Evolutionary conservation across 64 coral and sea anemone species (phyloP).

Genomic region (Pachyseris speciosa): DNA sequence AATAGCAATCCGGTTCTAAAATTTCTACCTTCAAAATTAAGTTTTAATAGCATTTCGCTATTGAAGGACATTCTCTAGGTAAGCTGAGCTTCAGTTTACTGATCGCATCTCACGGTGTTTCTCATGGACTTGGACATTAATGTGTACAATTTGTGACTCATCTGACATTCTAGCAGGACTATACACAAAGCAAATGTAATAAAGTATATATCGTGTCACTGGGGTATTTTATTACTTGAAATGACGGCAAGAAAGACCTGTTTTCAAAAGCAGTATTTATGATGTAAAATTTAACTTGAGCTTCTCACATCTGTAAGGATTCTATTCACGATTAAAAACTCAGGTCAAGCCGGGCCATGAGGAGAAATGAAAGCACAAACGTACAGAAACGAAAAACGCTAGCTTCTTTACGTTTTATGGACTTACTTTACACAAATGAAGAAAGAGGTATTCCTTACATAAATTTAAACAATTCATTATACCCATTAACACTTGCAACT

Average conservation of each 20-base stretch:
- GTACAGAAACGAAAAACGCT: too few relatives aligned
- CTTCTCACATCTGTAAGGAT: neutral
- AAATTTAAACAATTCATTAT: neutral
- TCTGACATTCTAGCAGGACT: neutral
- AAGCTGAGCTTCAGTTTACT: too few relatives aligned
- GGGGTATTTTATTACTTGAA: neutral
- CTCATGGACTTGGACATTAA: neutral
- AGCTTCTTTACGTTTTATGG: neutral
- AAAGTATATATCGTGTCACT: constrained; percentile 1
- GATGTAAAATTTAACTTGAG: neutral
- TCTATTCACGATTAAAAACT: neutral
- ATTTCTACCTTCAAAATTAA: too few relatives aligned
- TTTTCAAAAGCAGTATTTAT: too few relatives aligned
- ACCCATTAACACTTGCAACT: too few relatives aligned
- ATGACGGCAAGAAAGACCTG: neutral
- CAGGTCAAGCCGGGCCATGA: too few relatives aligned
- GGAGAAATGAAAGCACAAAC: neutral
- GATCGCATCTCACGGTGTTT: neutral
- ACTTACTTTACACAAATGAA: too few relatives aligned
- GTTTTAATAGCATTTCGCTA: neutral
- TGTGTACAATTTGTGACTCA: constrained; percentile 1
- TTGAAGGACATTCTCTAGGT: neutral
- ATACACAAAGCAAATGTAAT: neutral
- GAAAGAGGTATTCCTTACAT: too few relatives aligned
- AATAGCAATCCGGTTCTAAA: neutral